phyloP scores from a whole-genome alignment of 2,888 invertebrate genomes.

The Chrysopilus asiliformis region DNA sequence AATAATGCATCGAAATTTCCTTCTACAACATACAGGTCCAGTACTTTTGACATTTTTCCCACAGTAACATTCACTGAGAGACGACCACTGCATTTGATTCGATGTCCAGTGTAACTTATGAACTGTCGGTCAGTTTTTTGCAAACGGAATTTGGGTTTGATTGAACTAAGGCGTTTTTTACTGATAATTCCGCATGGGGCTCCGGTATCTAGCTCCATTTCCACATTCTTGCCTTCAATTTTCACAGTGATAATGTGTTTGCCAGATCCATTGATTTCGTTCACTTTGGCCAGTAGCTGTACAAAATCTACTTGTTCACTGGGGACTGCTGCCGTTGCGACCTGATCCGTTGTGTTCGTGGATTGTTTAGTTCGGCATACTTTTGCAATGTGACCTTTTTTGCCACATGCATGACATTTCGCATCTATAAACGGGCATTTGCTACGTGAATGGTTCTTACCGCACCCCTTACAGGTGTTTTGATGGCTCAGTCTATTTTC shows the following conservation, averaged over 20 bases:
- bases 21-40: background rate
- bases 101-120: too few species aligned
- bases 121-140: background rate
- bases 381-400: background rate
- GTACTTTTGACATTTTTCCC: background rate
- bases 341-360: too few species aligned
- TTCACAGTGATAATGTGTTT: too few species aligned
- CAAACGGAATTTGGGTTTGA: background rate
- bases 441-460: background rate
- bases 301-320: too few species aligned
- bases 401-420: background rate
- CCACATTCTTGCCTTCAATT: too few species aligned
- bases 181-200: too few species aligned
- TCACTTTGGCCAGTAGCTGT: too few species aligned
- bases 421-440: background rate
- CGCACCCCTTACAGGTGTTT: background rate
- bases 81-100: background rate
- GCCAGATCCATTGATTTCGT: too few species aligned
- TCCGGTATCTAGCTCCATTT: too few species aligned
- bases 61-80: background rate
- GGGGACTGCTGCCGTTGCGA: too few species aligned
- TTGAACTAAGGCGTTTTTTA: background rate
- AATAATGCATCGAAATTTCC: background rate
- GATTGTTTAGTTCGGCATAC: background rate
- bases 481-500: too few species aligned